Evolutionary conservation across 2,888 invertebrate species (phyloP), one percentile per base, ranked within the genome.

Genomic region (Lithosia quadra): DNA sequence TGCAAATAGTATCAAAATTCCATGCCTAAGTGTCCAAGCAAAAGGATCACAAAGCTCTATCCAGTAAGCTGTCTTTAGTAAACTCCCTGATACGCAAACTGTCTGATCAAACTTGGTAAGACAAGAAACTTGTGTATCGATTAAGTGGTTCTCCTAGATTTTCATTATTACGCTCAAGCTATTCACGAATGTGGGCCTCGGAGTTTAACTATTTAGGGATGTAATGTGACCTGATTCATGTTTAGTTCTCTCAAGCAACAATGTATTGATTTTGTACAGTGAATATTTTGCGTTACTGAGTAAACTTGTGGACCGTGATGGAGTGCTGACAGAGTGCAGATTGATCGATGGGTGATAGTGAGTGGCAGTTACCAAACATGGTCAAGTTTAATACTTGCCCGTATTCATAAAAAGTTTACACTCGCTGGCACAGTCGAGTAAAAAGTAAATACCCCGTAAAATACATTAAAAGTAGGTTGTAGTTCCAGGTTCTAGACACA

Each of bases 201-300:
- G 49, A 67, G 63, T 67, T 58, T 33, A 69, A 66, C 62, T 69
- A 69, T 69, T 69, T 69, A 66, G 59, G 49, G 55, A 59, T 56
- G n/a, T 49, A 49, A 18, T 49, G 60, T 59, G 63, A 66, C 69
- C 63, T 60, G 39, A 28, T 64, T 68, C 39, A 15, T 22, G 28
- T 68, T 28, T 24, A 22, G 34, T 67, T 57, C 21, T 22, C 22
- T 65, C 67, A 61, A 68, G 77, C 67, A 74, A 55, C 71, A 79
- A 74, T 67, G 57, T 59, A 39, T 60, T 53, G 39, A 58, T 11
- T 33, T 8, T 24, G 7, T 59, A 21, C 53, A 24, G 49, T 65
- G 36, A 34, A 28, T 18, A 21, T 58, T 58, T n/a, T 33, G 43
- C 33, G 11, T 34, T 33, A 18, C 33, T 58, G 33, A n/a, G 34